Conservation (phyloP, 2,888 invertebrate species). For the Dastarcus helophoroides region DNA sequence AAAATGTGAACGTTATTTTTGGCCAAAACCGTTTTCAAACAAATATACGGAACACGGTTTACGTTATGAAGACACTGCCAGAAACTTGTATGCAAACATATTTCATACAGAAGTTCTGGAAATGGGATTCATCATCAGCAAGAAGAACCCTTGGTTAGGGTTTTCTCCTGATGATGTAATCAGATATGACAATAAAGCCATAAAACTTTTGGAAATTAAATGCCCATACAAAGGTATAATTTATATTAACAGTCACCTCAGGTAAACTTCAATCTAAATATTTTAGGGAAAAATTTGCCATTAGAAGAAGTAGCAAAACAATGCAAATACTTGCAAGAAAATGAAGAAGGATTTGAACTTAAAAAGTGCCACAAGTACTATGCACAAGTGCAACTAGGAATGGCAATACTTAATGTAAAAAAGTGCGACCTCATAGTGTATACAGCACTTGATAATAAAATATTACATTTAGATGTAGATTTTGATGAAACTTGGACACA, state of each 20-base stretch:
- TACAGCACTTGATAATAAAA: not conserved
- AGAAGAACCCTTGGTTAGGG: not conserved
- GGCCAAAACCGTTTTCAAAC: not conserved
- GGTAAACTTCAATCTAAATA: not conserved
- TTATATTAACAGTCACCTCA: not conserved
- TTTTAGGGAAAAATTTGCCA: not conserved
- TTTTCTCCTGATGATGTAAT: not conserved
- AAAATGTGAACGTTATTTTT: not conserved
- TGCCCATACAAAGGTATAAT: not conserved
- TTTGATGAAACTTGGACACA: not conserved
- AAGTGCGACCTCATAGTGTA: not conserved
- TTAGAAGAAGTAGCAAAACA: not conserved
- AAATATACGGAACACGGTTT: not conserved
- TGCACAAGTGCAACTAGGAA: not conserved
- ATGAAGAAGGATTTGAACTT: not conserved
- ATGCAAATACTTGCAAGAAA: not conserved
- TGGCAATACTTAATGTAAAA: not conserved
- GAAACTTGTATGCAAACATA: not conserved
- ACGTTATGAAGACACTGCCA: not conserved
- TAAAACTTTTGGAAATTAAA: constrained; percentile 1
- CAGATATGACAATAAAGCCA: not conserved
- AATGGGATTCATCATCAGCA: not conserved
- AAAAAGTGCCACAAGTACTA: not conserved
- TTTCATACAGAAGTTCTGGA: not conserved
- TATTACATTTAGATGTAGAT: not conserved